A percentile compares a stretch with the other conserved stretches of the same genome.
Evolutionary conservation across 2,113 vertebrate genomes (phyloP).

Genomic region (Capra hircus): DNA sequence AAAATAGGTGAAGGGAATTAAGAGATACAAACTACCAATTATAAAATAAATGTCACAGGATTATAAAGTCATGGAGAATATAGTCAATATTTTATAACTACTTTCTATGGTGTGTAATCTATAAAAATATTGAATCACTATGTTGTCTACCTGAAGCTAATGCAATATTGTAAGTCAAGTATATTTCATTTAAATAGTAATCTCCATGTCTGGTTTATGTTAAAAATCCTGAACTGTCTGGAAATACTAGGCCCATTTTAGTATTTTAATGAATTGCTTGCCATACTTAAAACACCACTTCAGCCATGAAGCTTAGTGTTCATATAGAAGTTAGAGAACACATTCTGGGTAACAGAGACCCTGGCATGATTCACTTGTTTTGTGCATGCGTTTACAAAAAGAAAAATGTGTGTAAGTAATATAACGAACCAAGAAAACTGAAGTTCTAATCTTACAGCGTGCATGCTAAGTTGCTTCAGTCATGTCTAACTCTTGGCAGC

Average conservation of each 20-base stretch:
- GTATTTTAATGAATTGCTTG: slow-evolving; percentile 51
- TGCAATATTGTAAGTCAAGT: background rate
- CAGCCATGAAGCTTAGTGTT: slow-evolving; percentile 53
- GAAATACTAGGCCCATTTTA: background rate
- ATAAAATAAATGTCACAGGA: background rate
- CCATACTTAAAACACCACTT: slow-evolving; percentile 66
- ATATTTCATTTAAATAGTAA: background rate
- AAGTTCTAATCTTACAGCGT: background rate
- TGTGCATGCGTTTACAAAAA: slow-evolving; percentile 37
- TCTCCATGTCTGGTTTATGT: background rate
- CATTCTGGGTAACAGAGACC: slow-evolving; percentile 40
- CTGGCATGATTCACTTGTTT: background rate
- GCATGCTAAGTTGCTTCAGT: background rate
- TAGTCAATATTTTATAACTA: background rate
- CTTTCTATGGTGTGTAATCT: background rate
- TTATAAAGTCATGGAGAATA: background rate
- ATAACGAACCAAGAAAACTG: slow-evolving; percentile 27
- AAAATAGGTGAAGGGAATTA: background rate
- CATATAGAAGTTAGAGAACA: slow-evolving; percentile 37
- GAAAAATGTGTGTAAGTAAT: slow-evolving; percentile 37
- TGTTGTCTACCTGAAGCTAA: background rate
- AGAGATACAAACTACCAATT: background rate
- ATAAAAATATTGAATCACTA: background rate
- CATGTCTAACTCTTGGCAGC: background rate
- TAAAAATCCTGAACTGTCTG: background rate